Evolutionary conservation across 2,113 vertebrate genomes (phyloP), one percentile per base, ranked within the genome.

Genomic region (Leucoraja erinaceus): DNA sequence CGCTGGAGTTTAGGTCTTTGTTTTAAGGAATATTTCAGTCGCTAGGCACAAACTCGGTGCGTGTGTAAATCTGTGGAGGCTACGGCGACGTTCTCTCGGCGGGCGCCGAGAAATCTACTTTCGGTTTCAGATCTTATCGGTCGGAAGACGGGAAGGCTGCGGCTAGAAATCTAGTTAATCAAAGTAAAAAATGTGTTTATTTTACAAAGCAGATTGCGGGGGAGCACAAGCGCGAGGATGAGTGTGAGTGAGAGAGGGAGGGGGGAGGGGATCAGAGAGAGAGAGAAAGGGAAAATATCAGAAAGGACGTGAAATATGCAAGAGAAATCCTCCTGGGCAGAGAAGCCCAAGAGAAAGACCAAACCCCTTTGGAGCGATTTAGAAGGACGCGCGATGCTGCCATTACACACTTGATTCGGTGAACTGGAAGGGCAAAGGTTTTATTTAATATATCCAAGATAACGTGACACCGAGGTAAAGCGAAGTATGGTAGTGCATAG

Each of bases 121-220:
- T 91, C 90, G 20, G 90, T 91, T 91, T 91, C 90, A 91, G 33
- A 91, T 54, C 90, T 91, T 72, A 91, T 72, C 90, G 47, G 16
- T 47, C 63, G 63, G 88, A 70, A 70, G 63, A 25, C 31, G 18
- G 70, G 63, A 31, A 90, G 63, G 18, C 63, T 90, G 88, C 33
- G 90, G 63, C 90, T 91, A 28, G 68, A 47, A 72, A 54, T 91
- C 68, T 91, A 91, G 5, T 91, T 72, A 25, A 72, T 91, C 90
- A 91, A 72, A 91, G 33, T 63, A 63, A 86, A 86, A 86, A 86
- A 86, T n/a, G 28, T 5, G 66, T 72, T 63, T 61, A 33, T 54
- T 68, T 70, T 25, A 70, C 8, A 70, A 7, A 68, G 20, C 0
- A 0, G 12, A 22, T 47, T 38, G 18, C 31, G 63, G 4, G 31